Conservation (phyloP, 1,140 invertebrate genomes). For the Conus ventricosus region DNA sequence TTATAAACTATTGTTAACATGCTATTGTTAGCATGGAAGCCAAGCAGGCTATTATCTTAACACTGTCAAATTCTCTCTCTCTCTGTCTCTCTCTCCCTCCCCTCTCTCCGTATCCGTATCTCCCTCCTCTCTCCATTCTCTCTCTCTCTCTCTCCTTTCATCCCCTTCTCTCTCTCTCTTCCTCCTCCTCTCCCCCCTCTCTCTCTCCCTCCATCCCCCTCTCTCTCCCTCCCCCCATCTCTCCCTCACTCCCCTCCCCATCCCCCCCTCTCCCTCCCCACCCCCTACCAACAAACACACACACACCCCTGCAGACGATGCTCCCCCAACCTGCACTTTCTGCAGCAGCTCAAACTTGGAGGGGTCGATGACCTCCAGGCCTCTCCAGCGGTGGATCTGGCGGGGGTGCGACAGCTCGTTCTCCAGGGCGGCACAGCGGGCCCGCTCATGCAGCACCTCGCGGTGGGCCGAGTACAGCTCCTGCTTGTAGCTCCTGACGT, state of each 20-base stretch:
- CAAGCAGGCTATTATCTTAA: no score
- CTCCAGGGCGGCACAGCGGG: slow-evolving; percentile 36
- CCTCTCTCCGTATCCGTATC: no score
- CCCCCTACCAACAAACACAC: no score
- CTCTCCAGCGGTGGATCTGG: slow-evolving; percentile 34
- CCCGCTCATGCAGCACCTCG: slow-evolving; percentile 28
- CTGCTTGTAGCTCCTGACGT: slow-evolving; percentile 9
- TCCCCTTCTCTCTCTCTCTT: no score
- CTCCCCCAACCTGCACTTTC: slow-evolving; percentile 25
- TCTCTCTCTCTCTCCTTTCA: no score
- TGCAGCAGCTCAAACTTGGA: slow-evolving; percentile 36
- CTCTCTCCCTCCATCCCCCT: no score
- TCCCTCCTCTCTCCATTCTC: no score
- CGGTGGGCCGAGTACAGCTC: slow-evolving; percentile 34
- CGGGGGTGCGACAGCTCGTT: slow-evolving; percentile 29
- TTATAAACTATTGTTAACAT: no score
- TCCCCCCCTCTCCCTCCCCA: background rate
- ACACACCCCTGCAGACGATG: no score
- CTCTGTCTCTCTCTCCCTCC: background rate
- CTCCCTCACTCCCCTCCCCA: background rate
- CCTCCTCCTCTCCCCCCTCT: no score
- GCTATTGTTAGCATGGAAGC: no score
- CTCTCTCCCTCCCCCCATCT: no score
- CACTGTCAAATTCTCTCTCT: background rate
- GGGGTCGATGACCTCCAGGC: slow-evolving; percentile 30